Evolutionary conservation across 64 coral and sea anemone species (phyloP), one percentile per base, ranked within the genome.

Genomic region (Actinia tenebrosa): DNA sequence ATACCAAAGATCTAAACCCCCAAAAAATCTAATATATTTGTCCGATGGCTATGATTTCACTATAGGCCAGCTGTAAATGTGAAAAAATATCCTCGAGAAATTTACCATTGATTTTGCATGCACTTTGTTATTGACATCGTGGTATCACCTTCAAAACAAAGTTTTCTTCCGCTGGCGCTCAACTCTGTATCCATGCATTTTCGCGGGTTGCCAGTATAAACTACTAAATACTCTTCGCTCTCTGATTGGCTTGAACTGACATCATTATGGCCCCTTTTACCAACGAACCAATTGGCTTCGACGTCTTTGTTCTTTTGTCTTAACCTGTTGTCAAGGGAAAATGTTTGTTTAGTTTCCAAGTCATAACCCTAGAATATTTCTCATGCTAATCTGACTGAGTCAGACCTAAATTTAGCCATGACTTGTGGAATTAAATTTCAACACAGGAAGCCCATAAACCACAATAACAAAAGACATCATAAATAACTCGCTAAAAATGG

Each of bases 121-220:
- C 25, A 75, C 10, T 75, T 30, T 75, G 26, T 75, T 75, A 75
- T 75, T 75, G 37, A 42, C 69, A 42, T 75, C 69, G 69, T 42
- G 25, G 16, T 58, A 81, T 37, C 16, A 53, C 2, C 14, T 81
- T 81, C 79, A 81, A 81, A 81, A 81, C 79, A 81, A 81, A 37
- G 69, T 81, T 53, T 81, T 53, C 79, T 50, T 45, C 43, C 44
- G 19, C 6, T 1, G 44, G 44, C 18, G 16, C 17, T 50, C 14
- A 15, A 9, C 0, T 81, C 50, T n/a, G 90, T 92, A 59, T 69
- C 86, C 86, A 92, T 92, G 90, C 80, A 84, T 87, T 92, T 87
- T 87, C 85, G 90, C 90, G 90, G 77, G 90, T 92, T 87, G 83
- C 90, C 83, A 92, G 87, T 92, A 92, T 85, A 92, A 83, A 85